Evolutionary conservation across 2,888 invertebrate genomes (phyloP).

Genomic region (Panopea generosa): DNA sequence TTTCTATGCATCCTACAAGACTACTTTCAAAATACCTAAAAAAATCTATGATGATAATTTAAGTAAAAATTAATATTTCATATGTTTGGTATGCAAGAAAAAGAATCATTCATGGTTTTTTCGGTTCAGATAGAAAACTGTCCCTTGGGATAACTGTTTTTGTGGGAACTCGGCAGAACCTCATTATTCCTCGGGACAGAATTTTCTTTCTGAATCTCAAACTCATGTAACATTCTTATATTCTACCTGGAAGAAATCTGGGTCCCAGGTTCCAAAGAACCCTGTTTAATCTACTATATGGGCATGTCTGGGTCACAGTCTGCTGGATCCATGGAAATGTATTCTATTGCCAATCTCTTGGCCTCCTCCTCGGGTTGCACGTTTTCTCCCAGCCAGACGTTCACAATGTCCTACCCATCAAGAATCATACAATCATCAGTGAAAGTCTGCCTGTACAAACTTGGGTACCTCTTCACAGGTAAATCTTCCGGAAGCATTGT

Average conservation of each 20-base stretch:
- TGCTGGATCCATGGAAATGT: conserved; percentile 90
- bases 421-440: conserved; percentile 95
- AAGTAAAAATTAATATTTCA: too few relatives aligned
- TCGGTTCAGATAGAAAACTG: too few relatives aligned
- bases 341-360: conserved; percentile 88
- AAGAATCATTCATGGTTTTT: too few relatives aligned
- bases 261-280: conserved; percentile 96
- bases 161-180: too few relatives aligned
- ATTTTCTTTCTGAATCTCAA: too few relatives aligned
- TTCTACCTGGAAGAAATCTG: conserved; percentile 93
- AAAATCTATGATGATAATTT: too few relatives aligned
- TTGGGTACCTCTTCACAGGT: conserved; percentile 93
- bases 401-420: conserved; percentile 92
- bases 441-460: conserved; percentile 91
- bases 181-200: too few relatives aligned
- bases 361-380: conserved; percentile 89
- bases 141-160: too few relatives aligned
- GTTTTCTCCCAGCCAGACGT: conserved; percentile 94
- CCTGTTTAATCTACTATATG: conserved; percentile 92
- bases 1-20: too few relatives aligned
- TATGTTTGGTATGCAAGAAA: too few relatives aligned
- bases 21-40: too few relatives aligned
- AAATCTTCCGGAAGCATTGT: conserved; percentile 87
- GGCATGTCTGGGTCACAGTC: conserved; percentile 91
- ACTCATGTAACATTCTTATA: too few relatives aligned